Base-by-base conservation (phyloP, 1,140 invertebrate species). In the Pinna nobilis region DNA sequence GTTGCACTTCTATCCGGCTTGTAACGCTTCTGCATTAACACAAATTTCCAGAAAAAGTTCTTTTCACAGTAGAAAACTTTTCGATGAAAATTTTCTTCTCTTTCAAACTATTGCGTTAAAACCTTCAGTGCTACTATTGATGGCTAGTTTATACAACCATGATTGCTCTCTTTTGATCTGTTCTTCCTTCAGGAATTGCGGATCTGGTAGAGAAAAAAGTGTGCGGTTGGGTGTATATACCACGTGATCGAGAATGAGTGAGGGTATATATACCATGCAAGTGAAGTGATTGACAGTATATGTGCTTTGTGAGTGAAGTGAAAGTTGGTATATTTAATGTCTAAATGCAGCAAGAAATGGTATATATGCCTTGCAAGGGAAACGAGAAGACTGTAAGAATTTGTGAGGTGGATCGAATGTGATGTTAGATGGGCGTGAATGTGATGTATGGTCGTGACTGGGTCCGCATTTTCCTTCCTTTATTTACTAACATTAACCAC, bases 401-500 rank as follows among this genome's bases (percentile, higher is more conserved):
- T 7, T 30, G 5, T 59, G 55, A 23, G 55, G 13, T 2, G 9
- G 28, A 15, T 1, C 3, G 15, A 55, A 13, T 65, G 49, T 25
- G 57, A 23, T 59, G 47, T 60, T 30, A 28, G 18, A 44, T n/a
- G 6, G 11, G 37, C 3, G 33, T 3, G 35, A 53, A 32, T 33
- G 49, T 28, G 18, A 28, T 61, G 9, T 30, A 32, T 7, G 13
- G 15, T 25, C 20, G 28, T 51, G 44, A 39, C 11, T 61, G 68
- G 35, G 9, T 44, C 18, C 18, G 35, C 15, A 39, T 63, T 25
- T 28, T 59, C 23, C 23, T 11, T 49, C 44, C 51, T 66, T 53
- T 47, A 68, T 39, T 61, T 63, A 61, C 72, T 74, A 78, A 74
- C 55, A 74, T 69, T 78, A 78, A 78, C 71, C 32, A 59, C 71